phyloP scores from a whole-genome alignment of 2,113 vertebrate genomes.

The Macquaria australasica region DNA sequence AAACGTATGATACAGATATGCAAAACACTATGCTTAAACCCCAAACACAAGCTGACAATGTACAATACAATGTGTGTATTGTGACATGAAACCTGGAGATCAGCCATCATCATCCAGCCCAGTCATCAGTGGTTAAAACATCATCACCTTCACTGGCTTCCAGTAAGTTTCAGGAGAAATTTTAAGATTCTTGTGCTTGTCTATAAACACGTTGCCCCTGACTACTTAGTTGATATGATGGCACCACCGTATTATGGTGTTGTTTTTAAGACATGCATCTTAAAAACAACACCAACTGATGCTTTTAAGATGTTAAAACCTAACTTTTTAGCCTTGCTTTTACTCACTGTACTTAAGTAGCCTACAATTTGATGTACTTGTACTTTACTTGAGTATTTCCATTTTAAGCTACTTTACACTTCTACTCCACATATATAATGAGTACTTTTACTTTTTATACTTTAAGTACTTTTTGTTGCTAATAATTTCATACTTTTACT shows the following conservation, averaged over 20 bases:
- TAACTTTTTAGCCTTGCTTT: not conserved
- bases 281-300: not conserved
- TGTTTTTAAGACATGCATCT: not conserved
- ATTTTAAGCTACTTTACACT: too few relatives aligned
- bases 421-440: too few relatives aligned
- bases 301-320: not conserved
- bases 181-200: not conserved
- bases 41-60: not conserved
- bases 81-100: not conserved
- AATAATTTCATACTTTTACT: too few relatives aligned
- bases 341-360: too few relatives aligned
- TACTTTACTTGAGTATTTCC: too few relatives aligned
- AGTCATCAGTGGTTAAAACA: not conserved
- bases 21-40: not conserved
- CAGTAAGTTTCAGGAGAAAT: not conserved
- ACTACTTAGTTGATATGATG: not conserved
- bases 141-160: too few relatives aligned
- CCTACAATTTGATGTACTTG: too few relatives aligned
- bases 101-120: not conserved
- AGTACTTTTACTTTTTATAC: too few relatives aligned
- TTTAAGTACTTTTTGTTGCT: too few relatives aligned
- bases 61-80: not conserved
- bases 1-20: not conserved
- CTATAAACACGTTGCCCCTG: not conserved
- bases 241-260: not conserved